A percentile compares a stretch with the other conserved stretches of the same genome.
These are phyloP conservation scores for Phocides pigmalion DNA, from an alignment of 1,140 invertebrate species.

Conservation along the genomic window DNA sequence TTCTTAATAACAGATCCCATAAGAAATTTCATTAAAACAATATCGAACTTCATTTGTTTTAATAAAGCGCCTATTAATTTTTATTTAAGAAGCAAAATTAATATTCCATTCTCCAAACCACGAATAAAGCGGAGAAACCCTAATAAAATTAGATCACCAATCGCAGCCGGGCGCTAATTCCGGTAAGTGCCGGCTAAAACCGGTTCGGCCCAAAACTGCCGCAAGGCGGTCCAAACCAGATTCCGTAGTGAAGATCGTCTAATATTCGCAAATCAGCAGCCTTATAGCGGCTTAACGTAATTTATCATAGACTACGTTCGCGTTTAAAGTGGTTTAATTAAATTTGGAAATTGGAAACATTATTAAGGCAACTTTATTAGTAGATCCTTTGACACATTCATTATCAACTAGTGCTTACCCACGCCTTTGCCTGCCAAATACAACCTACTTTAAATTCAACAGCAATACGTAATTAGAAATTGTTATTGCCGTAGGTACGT, in stretches of 20 bases:
- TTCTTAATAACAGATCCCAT: too few species aligned
- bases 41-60: not conserved
- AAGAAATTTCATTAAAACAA: not conserved
- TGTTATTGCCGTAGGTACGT: too few species aligned
- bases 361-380: not conserved
- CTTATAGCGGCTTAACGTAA: not conserved
- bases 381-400: not conserved
- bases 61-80: not conserved
- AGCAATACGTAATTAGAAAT: too few species aligned
- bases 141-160: constrained; percentile 17
- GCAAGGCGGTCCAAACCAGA: not conserved
- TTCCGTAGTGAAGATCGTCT: not conserved
- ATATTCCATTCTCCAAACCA: constrained; percentile 10
- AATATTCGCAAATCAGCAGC: constrained; percentile 1
- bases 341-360: not conserved
- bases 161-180: constrained; percentile 9
- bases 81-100: constrained; percentile 8
- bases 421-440: too few species aligned
- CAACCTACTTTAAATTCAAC: too few species aligned
- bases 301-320: not conserved
- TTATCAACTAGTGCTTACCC: not conserved
- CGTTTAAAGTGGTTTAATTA: not conserved
- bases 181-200: constrained; percentile 3
- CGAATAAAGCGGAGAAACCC: not conserved
- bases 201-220: not conserved